Conservation (phyloP, 2,113 vertebrate genomes). For the Odobenus rosmarus region DNA sequence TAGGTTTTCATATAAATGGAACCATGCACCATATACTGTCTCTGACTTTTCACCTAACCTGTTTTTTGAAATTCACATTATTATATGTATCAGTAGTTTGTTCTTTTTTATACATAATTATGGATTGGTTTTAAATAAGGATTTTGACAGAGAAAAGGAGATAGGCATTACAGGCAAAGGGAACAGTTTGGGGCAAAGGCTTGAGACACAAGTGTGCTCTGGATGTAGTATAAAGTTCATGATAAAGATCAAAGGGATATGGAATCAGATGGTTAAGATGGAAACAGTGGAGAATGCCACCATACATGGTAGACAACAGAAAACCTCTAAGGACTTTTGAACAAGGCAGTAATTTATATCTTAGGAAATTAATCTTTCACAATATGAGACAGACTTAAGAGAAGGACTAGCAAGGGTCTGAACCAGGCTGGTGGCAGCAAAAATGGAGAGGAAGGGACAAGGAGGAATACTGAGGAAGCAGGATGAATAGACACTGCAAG, state of each 20-base stretch:
- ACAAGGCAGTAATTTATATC: neutral
- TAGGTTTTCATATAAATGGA: neutral
- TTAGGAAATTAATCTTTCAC: conserved; percentile 3
- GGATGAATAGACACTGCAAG: neutral
- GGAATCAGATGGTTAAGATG: neutral
- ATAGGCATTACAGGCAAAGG: neutral
- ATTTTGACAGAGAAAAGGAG: conserved; percentile 16
- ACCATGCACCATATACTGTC: neutral
- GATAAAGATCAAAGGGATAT: neutral
- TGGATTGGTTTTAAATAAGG: neutral
- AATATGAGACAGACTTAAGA: neutral
- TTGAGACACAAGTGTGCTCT: neutral
- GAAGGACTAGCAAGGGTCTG: neutral
- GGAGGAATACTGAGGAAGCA: neutral
- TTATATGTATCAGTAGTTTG: neutral
- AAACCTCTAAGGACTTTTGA: neutral
- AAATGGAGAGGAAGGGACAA: neutral
- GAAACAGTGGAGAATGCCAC: neutral
- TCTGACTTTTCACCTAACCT: neutral
- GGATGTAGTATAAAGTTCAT: neutral
- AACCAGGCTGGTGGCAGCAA: neutral
- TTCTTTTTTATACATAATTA: neutral
- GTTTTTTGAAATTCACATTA: neutral
- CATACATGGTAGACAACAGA: neutral
- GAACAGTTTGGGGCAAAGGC: neutral